Base-by-base conservation (phyloP, 1,140 invertebrate genomes). In the Anastrepha obliqua region DNA sequence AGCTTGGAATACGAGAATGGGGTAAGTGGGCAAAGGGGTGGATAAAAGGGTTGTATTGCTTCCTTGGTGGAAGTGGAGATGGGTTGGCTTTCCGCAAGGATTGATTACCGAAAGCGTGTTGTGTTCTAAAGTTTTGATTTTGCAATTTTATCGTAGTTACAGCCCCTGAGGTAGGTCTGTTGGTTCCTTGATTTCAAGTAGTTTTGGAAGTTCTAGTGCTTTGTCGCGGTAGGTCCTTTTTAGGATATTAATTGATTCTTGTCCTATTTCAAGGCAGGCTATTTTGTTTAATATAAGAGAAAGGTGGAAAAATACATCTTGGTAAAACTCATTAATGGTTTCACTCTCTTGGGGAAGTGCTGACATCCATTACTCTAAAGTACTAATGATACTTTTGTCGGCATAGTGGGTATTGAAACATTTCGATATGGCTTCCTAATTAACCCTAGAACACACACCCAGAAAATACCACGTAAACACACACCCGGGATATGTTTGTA, bases 141-240 rank as follows among this genome's bases (percentile, higher is more conserved):
- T n/a, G n/a, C n/a, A n/a, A n/a, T n/a, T n/a, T n/a, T n/a, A n/a
- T n/a, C n/a, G n/a, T n/a, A n/a, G n/a, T n/a, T n/a, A n/a, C n/a
- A n/a, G n/a, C n/a, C n/a, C n/a, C n/a, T n/a, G n/a, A n/a, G n/a
- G n/a, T n/a, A n/a, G n/a, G n/a, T 29, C 29, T 29, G 29, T 29
- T 29, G 29, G 67, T 44, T 87, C 87, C n/a, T 59, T 87, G 4
- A 81, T 81, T 78, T 39, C 70, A 7, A 87, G 29, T 15, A 87
- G 13, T 87, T 70, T 78, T 78, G 87, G 70, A 78, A 87, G 74
- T 60, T 87, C 70, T 3, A 87, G 58, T 2, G 87, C 87, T 70
- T 87, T 87, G 74, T 87, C 29, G 7, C 67, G n/a, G 42, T 87
- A 81, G 17, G 39, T 74, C 20, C 70, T 55, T 3, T 44, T 87